Evolutionary conservation across 2,797 vertebrate species (phyloP), one percentile per base, ranked within the genome.

Genomic region (Hippocampus kuda): DNA sequence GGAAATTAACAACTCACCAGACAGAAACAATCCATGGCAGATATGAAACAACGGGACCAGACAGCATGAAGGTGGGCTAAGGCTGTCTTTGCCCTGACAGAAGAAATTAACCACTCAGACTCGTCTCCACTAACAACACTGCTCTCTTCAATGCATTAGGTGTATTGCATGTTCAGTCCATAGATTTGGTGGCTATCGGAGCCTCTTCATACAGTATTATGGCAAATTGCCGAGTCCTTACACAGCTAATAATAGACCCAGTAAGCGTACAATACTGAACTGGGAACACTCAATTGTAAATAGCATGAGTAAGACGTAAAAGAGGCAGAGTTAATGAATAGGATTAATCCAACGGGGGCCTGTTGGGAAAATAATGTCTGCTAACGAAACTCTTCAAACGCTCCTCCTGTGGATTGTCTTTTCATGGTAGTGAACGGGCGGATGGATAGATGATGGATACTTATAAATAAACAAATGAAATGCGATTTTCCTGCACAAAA

Each of bases 1-100:
- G 87, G 81, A 89, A 90, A 92, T 91, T 86, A 91, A 91, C 84
- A 87, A 84, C 87, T 85, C 82, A 72, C 85, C 85, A 87, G 89
- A 87, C 86, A 88, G 81, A 88, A 75, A 81, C 83, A 88, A 88
- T 87, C 87, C 85, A 77, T 57, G 38, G 75, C 78, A 85, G 83
- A 85, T 87, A 88, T 86, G 88, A 91, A 61, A 87, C 76, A 82
- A 85, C 84, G 85, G 82, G 85, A 86, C 78, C 68, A 65, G 78
- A 70, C 77, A 79, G 81, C 80, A 79, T 81, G 86, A 82, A 83
- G 84, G 83, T 81, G 85, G 84, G 80, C 76, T 63, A 73, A 83
- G 84, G 80, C 75, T 57, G 77, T 83, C 81, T 85, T 72, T 56
- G 71, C 74, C 77, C 75, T 88, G 89, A 89, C 88, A 88, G 85